Base-by-base conservation (phyloP, 2,113 vertebrate genomes). In the Centropristis striata region DNA sequence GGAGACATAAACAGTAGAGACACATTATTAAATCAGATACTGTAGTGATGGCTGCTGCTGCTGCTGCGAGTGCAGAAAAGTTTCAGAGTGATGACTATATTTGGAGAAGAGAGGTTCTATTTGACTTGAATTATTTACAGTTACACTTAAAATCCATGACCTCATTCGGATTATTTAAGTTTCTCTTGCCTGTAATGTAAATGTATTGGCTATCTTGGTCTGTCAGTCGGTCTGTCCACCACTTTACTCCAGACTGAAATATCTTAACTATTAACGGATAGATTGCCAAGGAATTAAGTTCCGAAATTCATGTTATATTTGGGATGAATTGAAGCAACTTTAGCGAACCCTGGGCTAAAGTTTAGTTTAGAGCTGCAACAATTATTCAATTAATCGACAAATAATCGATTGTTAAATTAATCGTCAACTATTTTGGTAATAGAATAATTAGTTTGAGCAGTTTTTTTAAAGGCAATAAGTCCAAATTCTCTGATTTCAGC, bases 11-110 rank as follows among this genome's bases (percentile, higher is more conserved):
- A 85, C 70, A 70, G 25, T 12, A 5, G 8, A 39, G 51, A 55
- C 65, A 28, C 44, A 32, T 80, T 49, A 69, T 68, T 72, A 75
- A 86, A 70, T 82, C 69, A 75, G 50, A 70, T 71, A 10, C 57
- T 65, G 23, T 57, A 69, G 69, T 78, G 20, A 42, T 18, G 32
- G 53, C 28, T 20, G 51, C 63, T n/a, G n/a, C n/a, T 49, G 41
- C 41, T 16, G 42, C 42, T 37, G 63, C 41, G 58, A 49, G 28
- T 54, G 49, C n/a, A 25, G 25, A 67, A 21, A 15, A 66, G 42
- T 27, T 21, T 0, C 2, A 28, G 36, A 50, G 18, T 41, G 46
- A 72, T 79, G 65, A 41, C 55, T 50, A 10, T 65, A 69, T 63
- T 47, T 10, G 61, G 23, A 47, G 39, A 69, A n/a, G 20, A 41